phyloP scores from a whole-genome alignment of 2,888 invertebrate genomes.

The Thera britannica region DNA sequence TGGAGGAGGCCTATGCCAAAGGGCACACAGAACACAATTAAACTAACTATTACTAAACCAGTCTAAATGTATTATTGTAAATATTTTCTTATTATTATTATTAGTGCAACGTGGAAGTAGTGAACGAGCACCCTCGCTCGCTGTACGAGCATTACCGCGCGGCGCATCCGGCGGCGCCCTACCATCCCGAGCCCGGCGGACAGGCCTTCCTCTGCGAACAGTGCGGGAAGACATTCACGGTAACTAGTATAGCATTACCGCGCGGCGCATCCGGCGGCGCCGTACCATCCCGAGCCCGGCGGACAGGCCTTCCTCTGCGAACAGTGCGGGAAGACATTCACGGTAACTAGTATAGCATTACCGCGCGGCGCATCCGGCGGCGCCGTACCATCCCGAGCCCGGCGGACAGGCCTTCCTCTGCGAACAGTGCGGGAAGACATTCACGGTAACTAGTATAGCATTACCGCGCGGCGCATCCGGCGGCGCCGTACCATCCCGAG shows the following conservation, averaged over 20 bases:
- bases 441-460: background rate
- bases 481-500: background rate
- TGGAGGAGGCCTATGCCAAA: no score
- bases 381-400: background rate
- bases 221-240: background rate
- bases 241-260: background rate
- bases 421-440: background rate
- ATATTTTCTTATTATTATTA: background rate
- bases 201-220: background rate
- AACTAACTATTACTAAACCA: no score
- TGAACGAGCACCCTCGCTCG: background rate
- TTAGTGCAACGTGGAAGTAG: background rate
- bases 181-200: background rate
- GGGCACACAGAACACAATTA: no score
- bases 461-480: background rate
- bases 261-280: background rate
- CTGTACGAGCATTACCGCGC: background rate
- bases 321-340: background rate
- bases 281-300: background rate
- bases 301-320: background rate
- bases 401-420: background rate
- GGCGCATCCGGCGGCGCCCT: background rate
- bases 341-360: background rate
- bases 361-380: background rate
- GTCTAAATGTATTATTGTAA: background rate